Percentiles rank a stretch among this genome's conserved stretches.
phyloP scores from a whole-genome alignment of 2,113 vertebrate species.

The Planiliza haematocheilus region DNA sequence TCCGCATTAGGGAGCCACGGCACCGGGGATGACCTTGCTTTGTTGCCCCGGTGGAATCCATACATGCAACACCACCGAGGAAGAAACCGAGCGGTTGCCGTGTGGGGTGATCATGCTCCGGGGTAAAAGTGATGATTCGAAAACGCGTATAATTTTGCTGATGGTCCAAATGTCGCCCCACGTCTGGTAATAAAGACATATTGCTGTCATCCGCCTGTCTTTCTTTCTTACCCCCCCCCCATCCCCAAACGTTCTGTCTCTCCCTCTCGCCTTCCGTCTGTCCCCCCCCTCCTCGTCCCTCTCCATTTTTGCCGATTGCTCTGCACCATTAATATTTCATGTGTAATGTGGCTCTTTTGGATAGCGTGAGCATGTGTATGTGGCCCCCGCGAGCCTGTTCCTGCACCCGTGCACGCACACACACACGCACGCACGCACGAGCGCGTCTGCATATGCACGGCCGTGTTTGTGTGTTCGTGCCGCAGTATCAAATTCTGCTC shows the following conservation, averaged over 20 bases:
- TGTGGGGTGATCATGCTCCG: constrained; percentile 29
- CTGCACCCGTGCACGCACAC: background rate
- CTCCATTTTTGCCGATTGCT: constrained; percentile 84
- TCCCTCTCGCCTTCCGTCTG: constrained; percentile 45
- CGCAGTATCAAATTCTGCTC: constrained; percentile 85
- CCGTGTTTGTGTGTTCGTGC: constrained; percentile 66
- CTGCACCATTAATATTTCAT: constrained; percentile 85
- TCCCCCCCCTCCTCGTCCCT: constrained; percentile 57
- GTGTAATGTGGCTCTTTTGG: constrained; percentile 84
- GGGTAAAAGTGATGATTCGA: constrained; percentile 62
- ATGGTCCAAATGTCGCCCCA: constrained; percentile 53
- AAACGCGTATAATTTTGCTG: constrained; percentile 56
- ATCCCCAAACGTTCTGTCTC: background rate
- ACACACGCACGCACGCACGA: background rate
- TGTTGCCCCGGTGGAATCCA: constrained; percentile 35
- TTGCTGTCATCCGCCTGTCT: constrained; percentile 60
- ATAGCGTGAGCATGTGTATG: constrained; percentile 70
- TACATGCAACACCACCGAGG: constrained; percentile 30
- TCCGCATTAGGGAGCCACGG: no score
- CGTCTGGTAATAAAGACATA: constrained; percentile 58
- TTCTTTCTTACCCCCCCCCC: constrained; percentile 19
- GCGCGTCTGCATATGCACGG: constrained; percentile 34
- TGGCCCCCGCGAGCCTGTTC: constrained; percentile 34
- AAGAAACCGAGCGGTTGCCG: constrained; percentile 31
- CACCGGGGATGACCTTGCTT: constrained; percentile 68